phyloP scores from a whole-genome alignment of 2,797 vertebrate species.

The Melanotaenia maccullochi region DNA sequence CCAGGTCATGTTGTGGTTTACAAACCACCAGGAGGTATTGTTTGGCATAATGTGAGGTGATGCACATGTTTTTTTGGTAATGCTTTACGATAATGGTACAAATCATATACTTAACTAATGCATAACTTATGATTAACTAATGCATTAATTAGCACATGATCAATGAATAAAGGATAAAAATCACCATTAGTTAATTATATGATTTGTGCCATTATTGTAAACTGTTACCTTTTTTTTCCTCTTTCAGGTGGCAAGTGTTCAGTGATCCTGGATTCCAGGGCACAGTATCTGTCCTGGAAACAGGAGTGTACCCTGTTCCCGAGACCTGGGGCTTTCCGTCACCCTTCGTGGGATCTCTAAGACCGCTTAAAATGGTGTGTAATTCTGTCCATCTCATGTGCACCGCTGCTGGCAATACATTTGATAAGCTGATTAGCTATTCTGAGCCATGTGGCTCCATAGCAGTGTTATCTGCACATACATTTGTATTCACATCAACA shows the following conservation, averaged over 20 bases:
- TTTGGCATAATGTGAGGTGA: not conserved
- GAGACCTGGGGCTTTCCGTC: conserved; percentile 88
- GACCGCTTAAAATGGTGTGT: conserved; percentile 91
- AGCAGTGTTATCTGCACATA: not conserved
- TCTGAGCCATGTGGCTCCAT: not conserved
- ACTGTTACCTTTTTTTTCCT: not conserved
- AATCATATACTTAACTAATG: no score
- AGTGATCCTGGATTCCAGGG: conserved; percentile 93
- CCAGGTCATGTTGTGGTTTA: conserved; percentile 11
- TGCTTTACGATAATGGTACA: no score
- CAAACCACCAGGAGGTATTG: not conserved
- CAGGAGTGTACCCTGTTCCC: conserved; percentile 89
- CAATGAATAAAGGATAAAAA: no score
- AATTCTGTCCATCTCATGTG: not conserved
- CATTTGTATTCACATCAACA: not conserved
- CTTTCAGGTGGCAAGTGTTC: conserved; percentile 90
- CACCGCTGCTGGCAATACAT: not conserved
- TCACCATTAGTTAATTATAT: no score
- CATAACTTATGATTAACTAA: no score
- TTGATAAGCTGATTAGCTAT: not conserved
- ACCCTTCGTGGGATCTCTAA: conserved; percentile 90
- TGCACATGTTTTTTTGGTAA: conserved; percentile 1
- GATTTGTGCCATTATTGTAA: no score
- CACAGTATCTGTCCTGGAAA: conserved; percentile 88
- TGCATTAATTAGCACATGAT: no score